A percentile compares a stretch with the other conserved stretches of the same genome.
phyloP scores from a whole-genome alignment of 2,113 vertebrate species.

The Oreochromis spilurus region DNA sequence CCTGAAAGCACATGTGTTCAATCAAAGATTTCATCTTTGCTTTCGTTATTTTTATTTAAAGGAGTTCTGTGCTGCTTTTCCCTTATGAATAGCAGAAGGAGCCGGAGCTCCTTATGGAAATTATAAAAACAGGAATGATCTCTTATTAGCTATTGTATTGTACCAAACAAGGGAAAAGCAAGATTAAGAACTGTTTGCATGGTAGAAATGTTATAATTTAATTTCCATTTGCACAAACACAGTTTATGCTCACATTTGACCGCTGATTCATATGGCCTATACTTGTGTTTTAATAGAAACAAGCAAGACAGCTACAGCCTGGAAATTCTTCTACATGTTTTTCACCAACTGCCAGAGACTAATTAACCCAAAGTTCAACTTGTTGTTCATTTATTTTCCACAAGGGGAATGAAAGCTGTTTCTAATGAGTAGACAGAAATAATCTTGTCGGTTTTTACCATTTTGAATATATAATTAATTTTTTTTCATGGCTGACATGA shows the following conservation, averaged over 20 bases:
- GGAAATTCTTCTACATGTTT: neutral
- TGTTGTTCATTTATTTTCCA: constrained; percentile 6
- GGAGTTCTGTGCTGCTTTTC: neutral
- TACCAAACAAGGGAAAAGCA: neutral
- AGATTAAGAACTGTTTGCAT: neutral
- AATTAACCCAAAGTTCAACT: constrained; percentile 21
- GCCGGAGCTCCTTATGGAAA: neutral
- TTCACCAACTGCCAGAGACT: neutral
- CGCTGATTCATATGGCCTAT: neutral
- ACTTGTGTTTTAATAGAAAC: neutral
- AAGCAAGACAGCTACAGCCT: neutral
- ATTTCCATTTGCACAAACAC: neutral
- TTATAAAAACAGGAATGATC: neutral
- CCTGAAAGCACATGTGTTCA: neutral
- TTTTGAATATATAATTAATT: neutral
- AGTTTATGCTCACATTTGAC: neutral
- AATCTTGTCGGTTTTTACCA: neutral
- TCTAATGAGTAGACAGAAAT: neutral
- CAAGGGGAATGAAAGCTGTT: neutral
- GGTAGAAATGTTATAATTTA: neutral
- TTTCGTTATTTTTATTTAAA: neutral
- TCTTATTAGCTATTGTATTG: neutral
- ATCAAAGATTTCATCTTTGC: neutral
- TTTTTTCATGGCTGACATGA: neutral
- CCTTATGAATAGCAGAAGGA: neutral